Conservation (phyloP, 2,797 vertebrate species). For the Microctenopoma steveboyesi region DNA sequence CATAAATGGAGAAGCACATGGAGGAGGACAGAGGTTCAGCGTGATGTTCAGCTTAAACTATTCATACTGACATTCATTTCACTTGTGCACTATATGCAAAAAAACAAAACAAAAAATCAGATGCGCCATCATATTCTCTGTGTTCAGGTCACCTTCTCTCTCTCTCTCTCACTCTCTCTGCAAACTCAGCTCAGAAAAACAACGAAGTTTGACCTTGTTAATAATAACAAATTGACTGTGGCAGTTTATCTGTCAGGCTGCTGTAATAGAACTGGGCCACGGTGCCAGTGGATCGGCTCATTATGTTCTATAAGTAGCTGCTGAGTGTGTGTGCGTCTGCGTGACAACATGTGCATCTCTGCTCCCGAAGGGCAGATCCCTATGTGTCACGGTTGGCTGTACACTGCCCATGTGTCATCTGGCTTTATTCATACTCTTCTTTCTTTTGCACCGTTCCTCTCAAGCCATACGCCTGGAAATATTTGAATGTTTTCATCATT, state of each 20-base stretch:
- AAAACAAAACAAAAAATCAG: too few species aligned
- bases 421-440: conserved; percentile 18
- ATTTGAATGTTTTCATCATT: neutral
- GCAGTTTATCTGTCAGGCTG: conserved; percentile 5
- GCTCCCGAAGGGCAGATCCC: conserved; percentile 48
- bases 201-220: conserved; percentile 8
- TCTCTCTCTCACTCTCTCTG: neutral
- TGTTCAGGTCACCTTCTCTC: neutral
- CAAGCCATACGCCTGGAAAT: conserved; percentile 1
- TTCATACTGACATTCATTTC: too few species aligned
- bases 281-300: conserved; percentile 15
- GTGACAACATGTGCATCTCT: conserved; percentile 32
- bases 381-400: conserved; percentile 46
- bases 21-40: conserved; percentile 11
- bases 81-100: too few species aligned
- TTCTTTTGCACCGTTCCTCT: neutral
- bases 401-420: conserved; percentile 32
- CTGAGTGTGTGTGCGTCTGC: conserved; percentile 10
- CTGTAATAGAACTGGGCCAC: conserved; percentile 15
- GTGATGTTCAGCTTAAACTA: neutral
- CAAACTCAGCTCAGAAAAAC: conserved; percentile 2
- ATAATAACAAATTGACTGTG: conserved; percentile 24
- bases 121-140: neutral
- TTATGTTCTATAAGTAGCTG: neutral
- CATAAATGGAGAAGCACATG: conserved; percentile 27